Evolutionary conservation across 2,888 invertebrate species (phyloP).

Genomic region (Thecocarcelia acutangulata): DNA sequence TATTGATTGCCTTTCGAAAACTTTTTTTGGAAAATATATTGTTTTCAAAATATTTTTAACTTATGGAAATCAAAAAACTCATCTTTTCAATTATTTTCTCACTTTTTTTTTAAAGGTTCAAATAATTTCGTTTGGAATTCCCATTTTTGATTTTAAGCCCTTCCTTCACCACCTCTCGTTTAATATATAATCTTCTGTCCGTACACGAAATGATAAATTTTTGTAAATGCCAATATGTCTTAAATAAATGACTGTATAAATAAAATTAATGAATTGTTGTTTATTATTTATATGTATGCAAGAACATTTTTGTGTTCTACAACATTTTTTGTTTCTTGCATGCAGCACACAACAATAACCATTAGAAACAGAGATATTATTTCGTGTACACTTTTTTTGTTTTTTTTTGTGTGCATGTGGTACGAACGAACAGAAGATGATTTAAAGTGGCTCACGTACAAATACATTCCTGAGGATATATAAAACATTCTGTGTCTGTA

Average conservation of each 20-base stretch:
- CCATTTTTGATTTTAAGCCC: no score
- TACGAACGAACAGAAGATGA: not conserved
- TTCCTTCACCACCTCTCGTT: no score
- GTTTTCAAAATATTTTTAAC: no score
- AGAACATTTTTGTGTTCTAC: not conserved
- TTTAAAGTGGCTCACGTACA: not conserved
- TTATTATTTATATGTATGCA: constrained; percentile 19
- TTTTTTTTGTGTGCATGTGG: not conserved
- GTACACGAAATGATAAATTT: no score
- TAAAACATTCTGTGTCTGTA: constrained; percentile 9
- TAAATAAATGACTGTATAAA: constrained; percentile 9
- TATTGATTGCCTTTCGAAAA: no score
- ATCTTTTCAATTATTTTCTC: no score
- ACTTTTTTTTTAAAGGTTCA: no score
- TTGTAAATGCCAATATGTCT: not conserved
- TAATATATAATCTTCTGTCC: no score
- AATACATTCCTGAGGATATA: no score
- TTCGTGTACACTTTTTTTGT: not conserved
- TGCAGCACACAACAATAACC: constrained; percentile 35
- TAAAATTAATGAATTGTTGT: constrained; percentile 37
- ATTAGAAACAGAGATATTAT: constrained; percentile 22
- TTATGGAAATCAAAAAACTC: no score
- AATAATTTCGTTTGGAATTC: no score
- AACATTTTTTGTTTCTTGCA: not conserved
- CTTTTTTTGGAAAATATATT: no score